phyloP scores from a whole-genome alignment of 2,113 vertebrate species.

The Myotis yumanensis region DNA sequence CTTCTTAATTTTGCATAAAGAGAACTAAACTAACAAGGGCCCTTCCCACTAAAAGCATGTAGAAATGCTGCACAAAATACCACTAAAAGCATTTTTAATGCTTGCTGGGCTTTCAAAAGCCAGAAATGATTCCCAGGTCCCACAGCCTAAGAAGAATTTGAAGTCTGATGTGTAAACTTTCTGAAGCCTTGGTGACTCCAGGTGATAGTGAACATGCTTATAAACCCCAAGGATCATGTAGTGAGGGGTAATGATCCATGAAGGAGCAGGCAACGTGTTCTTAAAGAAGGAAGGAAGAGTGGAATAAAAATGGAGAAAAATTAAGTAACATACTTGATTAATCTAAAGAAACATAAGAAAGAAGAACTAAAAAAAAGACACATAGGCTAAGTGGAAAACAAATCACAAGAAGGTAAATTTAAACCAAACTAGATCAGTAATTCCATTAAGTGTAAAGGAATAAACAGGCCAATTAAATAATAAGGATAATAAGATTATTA shows the following conservation, averaged over 20 bases:
- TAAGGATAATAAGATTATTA: neutral
- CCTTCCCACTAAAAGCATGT: neutral
- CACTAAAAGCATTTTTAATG: neutral
- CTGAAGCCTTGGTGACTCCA: neutral
- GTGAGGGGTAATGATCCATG: neutral
- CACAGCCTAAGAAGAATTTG: slow-evolving; percentile 6
- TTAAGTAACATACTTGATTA: neutral
- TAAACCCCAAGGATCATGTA: neutral
- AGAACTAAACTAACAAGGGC: neutral
- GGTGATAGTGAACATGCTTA: neutral
- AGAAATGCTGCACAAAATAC: slow-evolving; percentile 1
- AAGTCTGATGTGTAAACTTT: neutral
- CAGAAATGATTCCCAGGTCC: neutral
- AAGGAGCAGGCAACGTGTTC: neutral
- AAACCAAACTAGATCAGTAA: neutral
- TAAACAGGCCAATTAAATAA: neutral
- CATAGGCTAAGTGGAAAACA: neutral
- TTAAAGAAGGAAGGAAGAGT: neutral
- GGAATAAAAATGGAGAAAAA: neutral
- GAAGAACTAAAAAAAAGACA: neutral
- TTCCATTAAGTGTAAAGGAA: neutral
- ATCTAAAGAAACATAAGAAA: neutral
- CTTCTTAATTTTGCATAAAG: neutral
- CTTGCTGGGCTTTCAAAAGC: neutral
- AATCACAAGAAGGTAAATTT: neutral